phyloP scores from a whole-genome alignment of 2,888 invertebrate genomes.

The Eristalis arbustorum region DNA sequence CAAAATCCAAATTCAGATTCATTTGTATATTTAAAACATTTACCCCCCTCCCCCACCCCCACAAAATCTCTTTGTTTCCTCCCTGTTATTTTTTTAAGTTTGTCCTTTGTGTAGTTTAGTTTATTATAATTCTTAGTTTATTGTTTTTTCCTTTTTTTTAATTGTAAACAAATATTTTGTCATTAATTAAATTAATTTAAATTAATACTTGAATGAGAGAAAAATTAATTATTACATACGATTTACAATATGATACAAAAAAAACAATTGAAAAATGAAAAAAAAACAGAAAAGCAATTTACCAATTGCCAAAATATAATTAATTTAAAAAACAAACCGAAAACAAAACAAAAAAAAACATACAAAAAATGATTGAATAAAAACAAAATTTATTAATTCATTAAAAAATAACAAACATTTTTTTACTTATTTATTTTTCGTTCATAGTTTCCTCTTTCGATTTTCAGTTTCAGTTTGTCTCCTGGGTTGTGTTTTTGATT shows the following conservation, averaged over 20 bases:
- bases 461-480: conserved; percentile 14
- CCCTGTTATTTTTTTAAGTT: conserved; percentile 36
- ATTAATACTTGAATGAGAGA: conserved; percentile 30
- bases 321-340: conserved; percentile 41
- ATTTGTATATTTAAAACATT: conserved; percentile 61
- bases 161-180: conserved; percentile 28
- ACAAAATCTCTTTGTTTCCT: background rate
- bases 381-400: conserved; percentile 58
- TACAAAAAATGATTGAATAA: conserved; percentile 47
- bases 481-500: conserved; percentile 2
- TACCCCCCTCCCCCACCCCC: background rate
- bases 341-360: conserved; percentile 6
- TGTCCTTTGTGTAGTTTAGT: conserved; percentile 55
- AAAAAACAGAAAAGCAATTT: conserved; percentile 51
- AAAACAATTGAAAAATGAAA: conserved; percentile 40
- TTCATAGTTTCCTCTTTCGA: conserved; percentile 7
- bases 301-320: conserved; percentile 64
- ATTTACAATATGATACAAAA: conserved; percentile 61
- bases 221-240: conserved; percentile 57
- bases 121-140: conserved; percentile 7
- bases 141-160: conserved; percentile 22
- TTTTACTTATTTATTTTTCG: conserved; percentile 3
- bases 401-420: conserved; percentile 41
- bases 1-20: conserved; percentile 32
- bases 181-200: conserved; percentile 53